A percentile compares a stretch with the other conserved stretches of the same genome.
phyloP scores from a whole-genome alignment of 2,797 vertebrate genomes.

The Eupleurogrammus muticus region DNA sequence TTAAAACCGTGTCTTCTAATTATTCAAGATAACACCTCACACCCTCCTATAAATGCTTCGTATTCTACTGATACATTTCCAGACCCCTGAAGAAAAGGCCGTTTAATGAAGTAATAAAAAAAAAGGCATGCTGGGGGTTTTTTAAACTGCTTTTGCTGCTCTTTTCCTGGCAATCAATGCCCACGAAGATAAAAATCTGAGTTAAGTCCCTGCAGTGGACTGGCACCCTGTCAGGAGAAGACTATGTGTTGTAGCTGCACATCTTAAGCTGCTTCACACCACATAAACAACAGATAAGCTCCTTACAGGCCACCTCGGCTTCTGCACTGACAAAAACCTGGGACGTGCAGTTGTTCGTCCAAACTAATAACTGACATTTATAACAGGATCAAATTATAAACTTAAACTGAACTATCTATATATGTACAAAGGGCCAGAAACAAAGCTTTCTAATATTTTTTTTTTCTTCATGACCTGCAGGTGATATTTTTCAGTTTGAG shows the following conservation, averaged over 20 bases:
- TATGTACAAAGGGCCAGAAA: too few species aligned
- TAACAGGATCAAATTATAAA: too few species aligned
- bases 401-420: too few species aligned
- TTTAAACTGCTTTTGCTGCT: conserved; percentile 17
- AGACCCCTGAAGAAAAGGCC: not conserved
- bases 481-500: too few species aligned
- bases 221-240: conserved; percentile 28
- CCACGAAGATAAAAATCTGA: conserved; percentile 42
- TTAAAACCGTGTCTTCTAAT: not conserved
- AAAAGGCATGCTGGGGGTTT: conserved; percentile 1
- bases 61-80: not conserved
- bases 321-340: not conserved
- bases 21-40: not conserved
- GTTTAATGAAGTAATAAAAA: conserved; percentile 38
- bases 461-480: too few species aligned
- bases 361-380: too few species aligned
- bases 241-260: conserved; percentile 16
- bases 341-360: too few species aligned
- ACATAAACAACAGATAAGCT: conserved; percentile 47
- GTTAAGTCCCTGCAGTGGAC: conserved; percentile 35
- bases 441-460: too few species aligned
- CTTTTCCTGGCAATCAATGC: conserved; percentile 42
- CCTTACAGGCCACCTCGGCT: conserved; percentile 12
- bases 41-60: not conserved
- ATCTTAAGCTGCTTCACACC: conserved; percentile 43